Evolutionary conservation across 2,797 vertebrate genomes (phyloP).

Genomic region (Emydoidea blandingii): DNA sequence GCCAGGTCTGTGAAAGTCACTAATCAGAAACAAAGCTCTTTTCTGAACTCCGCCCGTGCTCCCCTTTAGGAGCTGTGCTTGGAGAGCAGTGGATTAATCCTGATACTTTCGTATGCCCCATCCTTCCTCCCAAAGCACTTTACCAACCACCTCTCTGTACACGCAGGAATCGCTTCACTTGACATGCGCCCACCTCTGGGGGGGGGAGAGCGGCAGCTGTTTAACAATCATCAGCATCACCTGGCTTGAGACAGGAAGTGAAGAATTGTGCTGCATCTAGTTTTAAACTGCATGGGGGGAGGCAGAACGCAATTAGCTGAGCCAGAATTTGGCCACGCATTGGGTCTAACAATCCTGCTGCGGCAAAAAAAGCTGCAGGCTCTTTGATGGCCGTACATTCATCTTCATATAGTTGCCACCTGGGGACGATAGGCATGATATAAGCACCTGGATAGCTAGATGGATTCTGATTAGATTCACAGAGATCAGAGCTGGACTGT

Average conservation of each 20-base stretch:
- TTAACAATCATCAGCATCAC: not conserved
- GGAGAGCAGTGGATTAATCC: not conserved
- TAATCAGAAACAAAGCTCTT: not conserved
- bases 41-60: too few relatives aligned
- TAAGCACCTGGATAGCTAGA: not conserved
- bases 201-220: not conserved
- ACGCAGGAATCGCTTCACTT: fast-evolving
- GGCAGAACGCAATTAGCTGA: not conserved
- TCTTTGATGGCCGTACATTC: not conserved
- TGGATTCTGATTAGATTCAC: constrained; percentile 34
- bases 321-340: not conserved
- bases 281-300: not conserved
- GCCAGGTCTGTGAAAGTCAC: not conserved
- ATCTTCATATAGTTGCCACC: not conserved
- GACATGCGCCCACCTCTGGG: not conserved
- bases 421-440: not conserved
- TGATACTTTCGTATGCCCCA: not conserved
- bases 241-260: fast-evolving
- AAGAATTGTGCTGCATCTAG: not conserved
- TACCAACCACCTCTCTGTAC: not conserved
- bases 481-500: not conserved
- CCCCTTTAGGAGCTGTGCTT: not conserved
- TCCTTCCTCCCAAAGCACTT: not conserved
- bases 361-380: not conserved
- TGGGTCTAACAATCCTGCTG: not conserved